Conservation (phyloP, 1,140 invertebrate genomes). For the Drosophila virilis region DNA sequence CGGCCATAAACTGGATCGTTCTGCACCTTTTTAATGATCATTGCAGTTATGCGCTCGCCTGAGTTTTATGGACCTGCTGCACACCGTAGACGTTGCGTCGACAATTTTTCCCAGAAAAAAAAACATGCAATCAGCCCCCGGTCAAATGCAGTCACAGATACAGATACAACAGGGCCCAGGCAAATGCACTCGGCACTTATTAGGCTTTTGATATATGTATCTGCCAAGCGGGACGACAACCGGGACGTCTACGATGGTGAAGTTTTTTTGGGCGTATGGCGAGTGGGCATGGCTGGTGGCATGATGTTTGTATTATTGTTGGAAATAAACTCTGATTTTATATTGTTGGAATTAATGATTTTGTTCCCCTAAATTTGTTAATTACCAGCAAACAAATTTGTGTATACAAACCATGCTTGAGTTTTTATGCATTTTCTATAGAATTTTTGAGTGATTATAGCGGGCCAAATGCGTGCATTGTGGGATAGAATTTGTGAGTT, state of each 20-base stretch:
- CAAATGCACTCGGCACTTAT: conserved; percentile 66
- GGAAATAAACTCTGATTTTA: conserved; percentile 81
- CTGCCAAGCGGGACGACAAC: conserved; percentile 20
- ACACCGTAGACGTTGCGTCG: conserved; percentile 78
- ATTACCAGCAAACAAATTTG: conserved; percentile 81
- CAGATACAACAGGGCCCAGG: conserved; percentile 11
- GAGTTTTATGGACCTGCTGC: conserved; percentile 66
- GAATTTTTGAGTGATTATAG: conserved; percentile 74
- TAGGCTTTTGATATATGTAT: conserved; percentile 68
- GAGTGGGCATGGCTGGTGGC: conserved; percentile 32
- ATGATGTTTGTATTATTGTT: conserved; percentile 80
- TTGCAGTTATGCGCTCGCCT: conserved; percentile 75
- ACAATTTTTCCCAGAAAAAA: conserved; percentile 80
- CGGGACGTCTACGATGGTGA: conserved; percentile 39
- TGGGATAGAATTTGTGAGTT: conserved; percentile 11
- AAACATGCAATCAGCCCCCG: conserved; percentile 61
- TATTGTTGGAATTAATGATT: conserved; percentile 82
- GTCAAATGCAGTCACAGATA: conserved; percentile 48
- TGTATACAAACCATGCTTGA: conserved; percentile 77
- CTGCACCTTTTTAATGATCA: conserved; percentile 77
- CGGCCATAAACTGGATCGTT: conserved; percentile 63
- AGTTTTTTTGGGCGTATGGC: conserved; percentile 13
- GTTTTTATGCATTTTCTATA: conserved; percentile 79
- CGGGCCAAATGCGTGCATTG: conserved; percentile 10
- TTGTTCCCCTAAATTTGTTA: conserved; percentile 82